A percentile compares a stretch with the other conserved stretches of the same genome.
These are phyloP conservation scores for Drosophila subsilvestris DNA, from an alignment of 2,888 invertebrate genomes.

Conservation along the genomic window DNA sequence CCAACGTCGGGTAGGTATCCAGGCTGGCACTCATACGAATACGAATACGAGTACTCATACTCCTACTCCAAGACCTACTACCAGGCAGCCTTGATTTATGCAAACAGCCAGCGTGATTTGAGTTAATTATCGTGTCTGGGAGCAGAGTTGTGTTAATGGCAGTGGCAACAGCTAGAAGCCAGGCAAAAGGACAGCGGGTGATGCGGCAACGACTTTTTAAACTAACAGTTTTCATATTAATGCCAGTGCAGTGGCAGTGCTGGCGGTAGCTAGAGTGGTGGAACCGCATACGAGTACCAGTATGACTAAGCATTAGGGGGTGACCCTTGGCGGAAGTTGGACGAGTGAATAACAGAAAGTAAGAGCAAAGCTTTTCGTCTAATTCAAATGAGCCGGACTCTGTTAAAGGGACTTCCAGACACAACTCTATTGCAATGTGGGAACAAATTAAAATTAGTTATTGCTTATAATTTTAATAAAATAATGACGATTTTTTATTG, in stretches of 20 bases:
- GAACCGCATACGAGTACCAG: not conserved
- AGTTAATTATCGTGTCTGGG: conserved; percentile 71
- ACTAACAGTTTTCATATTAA: conserved; percentile 3
- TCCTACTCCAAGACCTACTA: not conserved
- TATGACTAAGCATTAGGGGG: not conserved
- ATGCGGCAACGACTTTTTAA: conserved; percentile 28
- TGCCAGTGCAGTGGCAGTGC: not conserved
- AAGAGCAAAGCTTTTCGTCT: too few relatives aligned
- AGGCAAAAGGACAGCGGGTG: not conserved
- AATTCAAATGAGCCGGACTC: too few relatives aligned
- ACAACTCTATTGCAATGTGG: too few relatives aligned
- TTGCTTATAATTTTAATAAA: too few relatives aligned
- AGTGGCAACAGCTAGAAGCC: conserved; percentile 40
- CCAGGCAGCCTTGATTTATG: conserved; percentile 59
- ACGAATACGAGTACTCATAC: conserved; percentile 43
- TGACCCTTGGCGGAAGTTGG: too few relatives aligned
- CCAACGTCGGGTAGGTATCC: conserved; percentile 15
- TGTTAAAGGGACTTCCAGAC: too few relatives aligned
- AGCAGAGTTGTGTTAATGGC: conserved; percentile 64
- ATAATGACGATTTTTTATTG: too few relatives aligned
- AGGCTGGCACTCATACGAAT: conserved; percentile 51
- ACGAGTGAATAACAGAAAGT: too few relatives aligned
- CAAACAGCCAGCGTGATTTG: conserved; percentile 64
- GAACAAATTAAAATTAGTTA: too few relatives aligned
- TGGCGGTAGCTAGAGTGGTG: conserved; percentile 4